Percentiles rank a stretch among this genome's conserved stretches.
These are phyloP conservation scores for Drosophila burlai DNA, from an alignment of 1,140 invertebrate species.

Conservation along the genomic window DNA sequence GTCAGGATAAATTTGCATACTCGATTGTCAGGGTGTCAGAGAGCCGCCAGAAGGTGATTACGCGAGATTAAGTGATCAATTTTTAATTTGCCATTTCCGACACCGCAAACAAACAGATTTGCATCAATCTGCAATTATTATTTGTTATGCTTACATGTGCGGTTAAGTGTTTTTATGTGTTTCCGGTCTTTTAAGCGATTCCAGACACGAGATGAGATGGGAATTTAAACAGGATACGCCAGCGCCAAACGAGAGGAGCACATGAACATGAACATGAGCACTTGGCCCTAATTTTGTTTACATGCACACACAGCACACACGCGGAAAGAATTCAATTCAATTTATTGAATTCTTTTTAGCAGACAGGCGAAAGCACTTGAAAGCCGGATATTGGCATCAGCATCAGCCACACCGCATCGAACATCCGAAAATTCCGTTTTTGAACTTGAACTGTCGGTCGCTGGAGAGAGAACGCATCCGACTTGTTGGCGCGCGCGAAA, in stretches of 20 bases:
- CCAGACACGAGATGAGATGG: conserved; percentile 15
- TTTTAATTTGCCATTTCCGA: conserved; percentile 59
- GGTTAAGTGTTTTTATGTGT: conserved; percentile 41
- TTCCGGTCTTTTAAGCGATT: conserved; percentile 47
- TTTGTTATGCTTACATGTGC: conserved; percentile 69
- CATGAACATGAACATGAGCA: conserved; percentile 49
- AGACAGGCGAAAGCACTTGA: conserved; percentile 40
- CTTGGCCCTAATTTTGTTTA: conserved; percentile 63
- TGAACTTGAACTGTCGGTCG: conserved; percentile 55
- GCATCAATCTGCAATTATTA: conserved; percentile 58
- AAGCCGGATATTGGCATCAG: conserved; percentile 70
- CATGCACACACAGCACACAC: conserved; percentile 27
- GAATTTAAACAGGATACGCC: conserved; percentile 50
- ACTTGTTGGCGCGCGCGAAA: conserved; percentile 77
- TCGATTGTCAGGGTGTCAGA: conserved; percentile 35
- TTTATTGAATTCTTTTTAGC: conserved; percentile 52
- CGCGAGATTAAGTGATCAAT: conserved; percentile 53
- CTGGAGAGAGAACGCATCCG: conserved; percentile 62
- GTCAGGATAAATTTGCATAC: conserved; percentile 1
- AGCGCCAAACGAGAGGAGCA: conserved; percentile 25
- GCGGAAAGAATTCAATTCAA: conserved; percentile 23
- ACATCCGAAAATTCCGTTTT: conserved; percentile 41
- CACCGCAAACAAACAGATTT: conserved; percentile 60
- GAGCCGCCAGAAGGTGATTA: conserved; percentile 11
- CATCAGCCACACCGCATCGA: conserved; percentile 37